Base-by-base conservation (phyloP, 2,797 vertebrate species). In the Capromys pilorides region DNA sequence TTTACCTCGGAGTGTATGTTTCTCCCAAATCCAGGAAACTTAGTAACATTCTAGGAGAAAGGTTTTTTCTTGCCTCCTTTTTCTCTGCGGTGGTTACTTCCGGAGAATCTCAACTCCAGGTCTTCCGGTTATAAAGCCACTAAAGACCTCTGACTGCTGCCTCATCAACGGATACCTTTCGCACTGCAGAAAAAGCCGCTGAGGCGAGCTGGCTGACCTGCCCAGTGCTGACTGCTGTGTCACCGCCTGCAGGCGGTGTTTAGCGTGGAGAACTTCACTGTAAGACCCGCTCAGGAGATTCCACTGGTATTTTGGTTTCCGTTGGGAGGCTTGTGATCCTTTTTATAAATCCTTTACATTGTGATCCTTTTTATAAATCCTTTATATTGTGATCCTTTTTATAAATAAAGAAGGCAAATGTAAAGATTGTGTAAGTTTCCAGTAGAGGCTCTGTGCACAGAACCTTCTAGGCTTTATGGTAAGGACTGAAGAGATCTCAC, bases 331-430 rank as follows among this genome's bases (percentile, higher is more conserved):
- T 86, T 93, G 62, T 81, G 51, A 75, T 82, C 8, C 22, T 36
- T 69, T 85, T 73, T 81, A 82, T 51, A 67, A 61, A 57, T 41
- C n/a, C 96, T 93, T 69, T 31, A 57, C 77, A 21, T 94, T 13
- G 64, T 86, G 51, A 75, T 82, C 8, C 22, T 36, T 69, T 85
- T 73, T 81, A 82, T 51, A 67, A 61, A 57, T 41, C n/a, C 96
- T 93, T 71, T 31, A 57, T 71, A 10, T 94, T 14, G 64, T 86
- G 51, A 75, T 82, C 8, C 24, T 36, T 71, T 85, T 73, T 81
- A 82, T 51, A 67, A 61, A 59, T 41, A n/a, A 69, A 69, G 75
- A 92, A 75, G 75, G 54, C 57, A 41, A 45, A 81, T n/a, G 39
- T 41, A 78, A 78, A 77, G 73, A 64, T 45, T 77, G 6, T 49